Evolutionary conservation across 1,140 invertebrate species (phyloP).

Genomic region (Pararge aegeria): DNA sequence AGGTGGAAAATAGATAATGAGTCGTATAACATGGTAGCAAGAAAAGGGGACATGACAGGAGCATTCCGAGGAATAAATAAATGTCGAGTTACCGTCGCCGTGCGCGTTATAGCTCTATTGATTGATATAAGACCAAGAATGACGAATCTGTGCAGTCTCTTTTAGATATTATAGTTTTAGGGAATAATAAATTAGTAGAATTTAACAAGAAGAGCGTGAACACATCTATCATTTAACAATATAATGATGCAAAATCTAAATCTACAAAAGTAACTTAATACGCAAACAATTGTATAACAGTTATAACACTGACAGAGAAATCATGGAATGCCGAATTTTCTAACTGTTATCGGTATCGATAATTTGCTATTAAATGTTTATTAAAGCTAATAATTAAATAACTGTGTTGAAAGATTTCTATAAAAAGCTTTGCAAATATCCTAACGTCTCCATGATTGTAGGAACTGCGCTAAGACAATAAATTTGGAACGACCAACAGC

Average conservation of each 20-base stretch:
- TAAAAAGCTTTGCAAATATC: neutral
- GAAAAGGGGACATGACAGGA: conserved; percentile 52
- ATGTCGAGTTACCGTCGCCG: conserved; percentile 55
- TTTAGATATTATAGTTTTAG: neutral
- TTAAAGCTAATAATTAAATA: neutral
- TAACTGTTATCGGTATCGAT: too few species aligned
- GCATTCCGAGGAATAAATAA: conserved; percentile 70
- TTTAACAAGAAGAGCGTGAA: too few species aligned
- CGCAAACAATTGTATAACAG: too few species aligned
- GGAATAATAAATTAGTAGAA: too few species aligned
- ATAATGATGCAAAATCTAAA: too few species aligned
- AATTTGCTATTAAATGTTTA: too few species aligned
- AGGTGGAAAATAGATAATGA: conserved; percentile 31
- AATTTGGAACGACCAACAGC: conserved; percentile 50
- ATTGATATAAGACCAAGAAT: conserved; percentile 53
- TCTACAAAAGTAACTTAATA: too few species aligned
- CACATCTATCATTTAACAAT: too few species aligned
- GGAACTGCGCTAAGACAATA: conserved; percentile 36
- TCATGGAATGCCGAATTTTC: too few species aligned
- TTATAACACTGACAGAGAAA: too few species aligned
- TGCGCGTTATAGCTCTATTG: conserved; percentile 48
- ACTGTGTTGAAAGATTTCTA: neutral
- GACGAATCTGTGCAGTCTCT: conserved; percentile 5
- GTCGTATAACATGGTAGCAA: conserved; percentile 37
- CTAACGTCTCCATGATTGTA: conserved; percentile 15